Base-by-base conservation (phyloP, 2,113 vertebrate genomes). In the Pyxicephalus adspersus region DNA sequence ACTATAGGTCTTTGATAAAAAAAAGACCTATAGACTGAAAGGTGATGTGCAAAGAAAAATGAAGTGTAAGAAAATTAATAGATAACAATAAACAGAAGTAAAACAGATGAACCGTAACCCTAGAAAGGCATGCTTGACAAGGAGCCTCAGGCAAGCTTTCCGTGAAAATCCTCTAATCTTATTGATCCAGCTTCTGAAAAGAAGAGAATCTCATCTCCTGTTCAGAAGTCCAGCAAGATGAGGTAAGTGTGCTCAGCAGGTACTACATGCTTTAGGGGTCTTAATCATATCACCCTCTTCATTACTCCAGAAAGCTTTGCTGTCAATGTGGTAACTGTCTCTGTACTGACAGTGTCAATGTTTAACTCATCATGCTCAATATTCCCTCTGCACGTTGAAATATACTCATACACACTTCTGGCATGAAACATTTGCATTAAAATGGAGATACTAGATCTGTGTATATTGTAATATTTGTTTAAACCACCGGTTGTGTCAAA, bases 121-220 rank as follows among this genome's bases (percentile, higher is more conserved):
- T 88, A 88, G 70, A 60, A 87, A 81, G 29, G 71, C 85, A 88
- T 87, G 87, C 89, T 90, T 85, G 89, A 91, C 87, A 89, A 91
- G 89, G 88, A 91, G 89, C 90, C 90, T 89, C 77, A 85, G 91
- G 91, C 90, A 87, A 90, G 90, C 89, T 91, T 88, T 91, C 88
- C 89, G 89, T 34, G 6, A 87, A 93, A 92, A 93, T 92, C 92
- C 86, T 86, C 86, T 94, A 93, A 95, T 93, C 93, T 92, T 90
- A 92, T 92, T 93, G 92, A 94, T 94, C 88, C 87, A 85, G 89
- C 85, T 86, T 83, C 89, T 84, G 87, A 86, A 88, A 88, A 90
- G 81, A 86, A 85, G 86, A 5, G 87, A 88, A 86, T 86, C 86
- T 84, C 83, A 86, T 86, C 80, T 64, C 71, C 88, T 79, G 77